Base-by-base conservation (phyloP, 2,113 vertebrate species). In the Cyanistes caeruleus region DNA sequence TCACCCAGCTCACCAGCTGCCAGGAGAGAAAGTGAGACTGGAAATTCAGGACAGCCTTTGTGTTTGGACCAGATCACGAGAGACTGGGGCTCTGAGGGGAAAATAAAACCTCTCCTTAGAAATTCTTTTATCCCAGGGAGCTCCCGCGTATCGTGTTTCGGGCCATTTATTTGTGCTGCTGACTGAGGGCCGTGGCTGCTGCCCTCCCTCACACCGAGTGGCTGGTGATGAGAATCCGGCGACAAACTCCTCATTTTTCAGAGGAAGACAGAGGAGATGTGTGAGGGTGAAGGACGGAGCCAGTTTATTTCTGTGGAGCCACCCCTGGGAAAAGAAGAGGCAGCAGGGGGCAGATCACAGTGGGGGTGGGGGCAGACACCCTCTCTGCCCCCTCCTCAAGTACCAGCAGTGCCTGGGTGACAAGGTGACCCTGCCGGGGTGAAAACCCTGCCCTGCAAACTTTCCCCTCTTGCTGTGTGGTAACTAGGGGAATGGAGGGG, bases 111-210 rank as follows among this genome's bases (percentile, higher is more conserved):
- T 92, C 92, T 74, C 60, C 93, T 93, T 86, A 83, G 72, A 90
- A 96, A 94, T 97, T 94, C 90, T 96, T 97, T 96, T 94, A 96
- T 95, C 88, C 79, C 88, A 69, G 94, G 94, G 88, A 94, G 90
- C 92, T 94, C 94, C 48, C 3, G 8, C 13, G 3, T 90, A 92
- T 96, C 92, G 3, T 58, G 69, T 96, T 97, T 96, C 83, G 35
- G 85, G 88, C 78, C 90, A 86, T 96, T 95, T 96, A 88, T 95
- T 96, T 93, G 94, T 93, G 19, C 88, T 83, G 90, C 92, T 83
- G 95, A 52, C 86, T 91, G 85, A 65, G 79, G 79, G 94, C 95
- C 79, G 15, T 9, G 31, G 65, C 52, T 0, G 90, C 87, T 5
- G 23, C 89, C 53, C 81, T 80, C 33, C 87, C 6, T 9, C 93